A percentile compares a stretch with the other conserved stretches of the same genome.
phyloP scores from a whole-genome alignment of 1,140 invertebrate genomes.

The Sminthurinus signatus region DNA sequence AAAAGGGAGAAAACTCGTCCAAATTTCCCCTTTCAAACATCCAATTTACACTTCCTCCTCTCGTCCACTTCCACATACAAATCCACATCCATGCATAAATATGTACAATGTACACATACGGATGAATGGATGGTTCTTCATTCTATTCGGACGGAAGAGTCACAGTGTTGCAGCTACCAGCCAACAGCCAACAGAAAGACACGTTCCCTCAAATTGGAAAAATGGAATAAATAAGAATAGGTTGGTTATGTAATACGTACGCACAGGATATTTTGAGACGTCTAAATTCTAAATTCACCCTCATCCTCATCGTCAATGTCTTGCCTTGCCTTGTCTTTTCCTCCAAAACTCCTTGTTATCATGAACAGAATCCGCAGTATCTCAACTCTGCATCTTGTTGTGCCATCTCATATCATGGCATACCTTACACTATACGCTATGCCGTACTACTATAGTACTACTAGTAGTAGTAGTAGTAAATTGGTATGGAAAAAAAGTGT shows the following conservation, averaged over 20 bases:
- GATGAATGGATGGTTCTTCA: too few relatives aligned
- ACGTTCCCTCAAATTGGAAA: neutral
- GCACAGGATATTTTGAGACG: neutral
- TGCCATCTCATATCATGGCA: too few relatives aligned
- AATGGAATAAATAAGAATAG: neutral
- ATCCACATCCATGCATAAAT: neutral
- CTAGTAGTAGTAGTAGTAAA: too few relatives aligned
- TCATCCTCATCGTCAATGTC: neutral
- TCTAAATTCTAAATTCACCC: neutral
- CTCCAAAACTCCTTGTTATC: neutral
- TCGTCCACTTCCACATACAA: neutral
- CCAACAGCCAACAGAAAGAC: too few relatives aligned
- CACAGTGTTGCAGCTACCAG: too few relatives aligned
- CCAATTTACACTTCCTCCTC: conserved; percentile 6
- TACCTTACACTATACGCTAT: too few relatives aligned
- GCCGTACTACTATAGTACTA: too few relatives aligned
- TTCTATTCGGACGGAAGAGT: too few relatives aligned
- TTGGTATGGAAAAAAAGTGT: neutral
- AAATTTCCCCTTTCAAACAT: neutral
- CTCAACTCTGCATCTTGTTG: too few relatives aligned
- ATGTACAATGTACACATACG: neutral
- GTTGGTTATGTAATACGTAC: neutral
- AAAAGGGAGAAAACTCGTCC: neutral
- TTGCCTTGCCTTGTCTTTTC: neutral
- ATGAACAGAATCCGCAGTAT: neutral